Conservation (phyloP, 2,113 vertebrate species). For the Sciurus niger region DNA sequence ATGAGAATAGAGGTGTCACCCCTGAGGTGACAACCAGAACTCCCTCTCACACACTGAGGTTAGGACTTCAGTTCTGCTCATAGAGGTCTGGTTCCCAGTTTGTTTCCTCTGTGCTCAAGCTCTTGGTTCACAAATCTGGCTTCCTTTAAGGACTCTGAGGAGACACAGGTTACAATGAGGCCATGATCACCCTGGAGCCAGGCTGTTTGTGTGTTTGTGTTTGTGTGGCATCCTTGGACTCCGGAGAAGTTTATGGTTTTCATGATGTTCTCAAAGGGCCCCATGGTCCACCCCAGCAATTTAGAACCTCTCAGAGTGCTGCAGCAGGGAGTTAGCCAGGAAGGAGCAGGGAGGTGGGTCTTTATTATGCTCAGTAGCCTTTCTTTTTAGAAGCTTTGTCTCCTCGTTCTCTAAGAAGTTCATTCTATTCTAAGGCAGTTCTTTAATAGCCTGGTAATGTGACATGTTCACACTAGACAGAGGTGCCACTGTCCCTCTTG, state of each 20-base stretch:
- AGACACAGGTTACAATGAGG: not conserved
- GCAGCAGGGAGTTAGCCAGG: too few species aligned
- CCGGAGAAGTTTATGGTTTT: not conserved
- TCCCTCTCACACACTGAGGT: not conserved
- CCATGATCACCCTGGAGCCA: not conserved
- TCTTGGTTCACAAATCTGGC: not conserved
- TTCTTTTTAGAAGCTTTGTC: not conserved
- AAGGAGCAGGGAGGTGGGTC: too few species aligned
- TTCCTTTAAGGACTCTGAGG: not conserved
- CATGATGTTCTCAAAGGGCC: not conserved
- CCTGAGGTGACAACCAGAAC: too few species aligned
- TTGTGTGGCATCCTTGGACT: not conserved
- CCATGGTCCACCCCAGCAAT: fast-evolving
- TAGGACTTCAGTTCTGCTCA: not conserved
- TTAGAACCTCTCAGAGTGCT: not conserved
- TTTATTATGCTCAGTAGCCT: not conserved
- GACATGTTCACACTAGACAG: not conserved
- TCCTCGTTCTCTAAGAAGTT: not conserved
- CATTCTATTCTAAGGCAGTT: not conserved
- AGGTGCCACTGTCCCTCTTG: not conserved
- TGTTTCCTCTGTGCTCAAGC: not conserved
- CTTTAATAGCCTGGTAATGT: not conserved
- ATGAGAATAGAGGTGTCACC: not conserved
- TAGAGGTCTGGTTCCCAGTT: not conserved
- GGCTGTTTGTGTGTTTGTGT: not conserved